A percentile compares a stretch with the other conserved stretches of the same genome.
Conservation (phyloP, 35 echinoderm and acorn worm species). For the Lytechinus variegatus region DNA sequence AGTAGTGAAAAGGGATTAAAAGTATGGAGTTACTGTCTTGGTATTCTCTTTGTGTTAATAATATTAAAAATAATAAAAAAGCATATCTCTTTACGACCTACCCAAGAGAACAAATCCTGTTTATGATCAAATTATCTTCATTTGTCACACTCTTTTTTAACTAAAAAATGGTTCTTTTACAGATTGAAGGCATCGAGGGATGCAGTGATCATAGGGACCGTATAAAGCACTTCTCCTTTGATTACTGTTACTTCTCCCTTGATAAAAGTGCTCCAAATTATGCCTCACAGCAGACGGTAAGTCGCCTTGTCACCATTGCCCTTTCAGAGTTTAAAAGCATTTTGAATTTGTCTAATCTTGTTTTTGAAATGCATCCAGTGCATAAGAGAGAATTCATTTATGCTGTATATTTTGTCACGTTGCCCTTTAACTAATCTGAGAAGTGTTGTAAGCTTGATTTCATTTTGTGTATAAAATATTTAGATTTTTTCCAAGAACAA, state of each 20-base stretch:
- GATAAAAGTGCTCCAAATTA: constrained; percentile 70
- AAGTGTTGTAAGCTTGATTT: not conserved
- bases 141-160: not conserved
- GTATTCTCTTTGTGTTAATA: too few relatives aligned
- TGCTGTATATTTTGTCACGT: not conserved
- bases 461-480: not conserved
- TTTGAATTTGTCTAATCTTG: not conserved
- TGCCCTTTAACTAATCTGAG: not conserved
- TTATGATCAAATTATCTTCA: too few relatives aligned
- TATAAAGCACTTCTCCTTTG: constrained; percentile 71
- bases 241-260: constrained; percentile 75
- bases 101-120: too few relatives aligned
- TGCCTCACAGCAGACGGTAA: constrained; percentile 77
- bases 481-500: too few relatives aligned
- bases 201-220: constrained; percentile 61
- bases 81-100: too few relatives aligned
- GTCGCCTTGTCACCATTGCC: constrained; percentile 21
- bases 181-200: constrained; percentile 59
- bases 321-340: not conserved
- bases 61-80: too few relatives aligned
- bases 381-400: not conserved
- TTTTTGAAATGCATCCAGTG: not conserved
- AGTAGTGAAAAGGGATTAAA: too few relatives aligned
- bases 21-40: too few relatives aligned
- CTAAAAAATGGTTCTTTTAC: not conserved